Percentiles rank a stretch among this genome's conserved stretches.
Conservation (phyloP, 2,797 vertebrate genomes). For the Brachymystax lenok region DNA sequence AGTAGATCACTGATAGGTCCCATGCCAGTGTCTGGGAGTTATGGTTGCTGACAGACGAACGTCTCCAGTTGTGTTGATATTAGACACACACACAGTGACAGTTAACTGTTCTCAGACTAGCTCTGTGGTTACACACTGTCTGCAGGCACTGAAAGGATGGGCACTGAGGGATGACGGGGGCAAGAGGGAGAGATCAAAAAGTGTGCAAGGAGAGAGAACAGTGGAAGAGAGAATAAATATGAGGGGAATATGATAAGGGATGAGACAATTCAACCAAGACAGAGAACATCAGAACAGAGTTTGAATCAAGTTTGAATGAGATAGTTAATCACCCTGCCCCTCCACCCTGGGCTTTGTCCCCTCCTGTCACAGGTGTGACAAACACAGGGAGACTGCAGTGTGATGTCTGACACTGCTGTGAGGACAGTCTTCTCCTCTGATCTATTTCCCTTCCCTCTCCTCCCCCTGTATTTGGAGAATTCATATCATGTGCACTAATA, state of each 20-base stretch:
- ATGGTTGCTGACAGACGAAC: constrained; percentile 47
- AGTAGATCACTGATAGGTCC: constrained; percentile 25
- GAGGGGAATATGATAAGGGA: neutral
- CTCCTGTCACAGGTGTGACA: neutral
- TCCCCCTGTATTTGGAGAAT: neutral
- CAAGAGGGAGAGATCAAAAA: neutral
- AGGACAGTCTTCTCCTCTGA: constrained; percentile 1
- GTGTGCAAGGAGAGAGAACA: neutral
- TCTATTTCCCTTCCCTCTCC: neutral
- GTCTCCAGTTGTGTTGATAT: constrained; percentile 62
- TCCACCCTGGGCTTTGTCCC: neutral
- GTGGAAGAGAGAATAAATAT: neutral
- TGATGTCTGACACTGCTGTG: neutral
- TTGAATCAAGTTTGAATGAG: neutral
- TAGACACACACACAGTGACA: constrained; percentile 45
- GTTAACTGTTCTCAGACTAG: constrained; percentile 25
- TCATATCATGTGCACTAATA: neutral
- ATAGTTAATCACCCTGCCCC: neutral
- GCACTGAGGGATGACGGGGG: neutral
- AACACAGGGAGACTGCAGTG: neutral
- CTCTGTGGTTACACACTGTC: constrained; percentile 28
- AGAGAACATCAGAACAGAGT: neutral
- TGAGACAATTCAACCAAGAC: neutral
- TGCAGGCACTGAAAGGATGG: constrained; percentile 1
- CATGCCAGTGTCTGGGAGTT: constrained; percentile 10